Evolutionary conservation across 2,888 invertebrate genomes (phyloP), one percentile per base, ranked within the genome.

Genomic region (Alloscopus bannaensis): DNA sequence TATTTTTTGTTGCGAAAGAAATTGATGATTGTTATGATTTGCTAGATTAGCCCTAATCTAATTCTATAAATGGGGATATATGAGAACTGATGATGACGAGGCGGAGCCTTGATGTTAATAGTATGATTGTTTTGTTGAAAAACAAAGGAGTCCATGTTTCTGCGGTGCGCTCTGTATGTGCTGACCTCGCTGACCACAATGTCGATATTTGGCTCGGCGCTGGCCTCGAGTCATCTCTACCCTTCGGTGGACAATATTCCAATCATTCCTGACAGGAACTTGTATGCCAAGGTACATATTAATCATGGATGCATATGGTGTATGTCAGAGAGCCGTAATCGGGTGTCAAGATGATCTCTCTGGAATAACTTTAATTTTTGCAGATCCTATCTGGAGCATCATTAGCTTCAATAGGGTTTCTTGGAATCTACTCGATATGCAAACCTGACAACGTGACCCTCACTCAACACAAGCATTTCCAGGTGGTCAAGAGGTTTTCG

Each of bases 351-450:
- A 36, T 36, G 36, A 6, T 47, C 18, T 47, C 3, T n/a, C 8
- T 47, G 52, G 6, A 22, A 64, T 45, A 13, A 22, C 47, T 6
- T n/a, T 69, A 24, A 24, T 26, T 45, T 55, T 65, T 62, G 26
- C 64, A 85, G 83, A 84, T 86, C 55, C 70, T 86, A 59, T 83
- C 84, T 50, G 86, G 86, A 62, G 84, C 84, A 72, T 78, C 84
- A 24, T 55, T 86, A n/a, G 85, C 84, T 47, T 83, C 81, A 8
- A 78, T 84, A 71, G 83, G 83, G 57, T 82, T 84, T 81, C 81
- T 82, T 40, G 84, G 84, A 64, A 65, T 86, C 69, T 84, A 86
- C 81, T 77, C 81, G 71, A 83, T 84, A 26, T 84, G 82, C 59
- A 75, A 80, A 55, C 85, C 85, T 26, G 85, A 86, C 59, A 83